These are phyloP conservation scores for Drosophila bocki DNA, from an alignment of 1,140 invertebrate species.

Conservation along the genomic window DNA sequence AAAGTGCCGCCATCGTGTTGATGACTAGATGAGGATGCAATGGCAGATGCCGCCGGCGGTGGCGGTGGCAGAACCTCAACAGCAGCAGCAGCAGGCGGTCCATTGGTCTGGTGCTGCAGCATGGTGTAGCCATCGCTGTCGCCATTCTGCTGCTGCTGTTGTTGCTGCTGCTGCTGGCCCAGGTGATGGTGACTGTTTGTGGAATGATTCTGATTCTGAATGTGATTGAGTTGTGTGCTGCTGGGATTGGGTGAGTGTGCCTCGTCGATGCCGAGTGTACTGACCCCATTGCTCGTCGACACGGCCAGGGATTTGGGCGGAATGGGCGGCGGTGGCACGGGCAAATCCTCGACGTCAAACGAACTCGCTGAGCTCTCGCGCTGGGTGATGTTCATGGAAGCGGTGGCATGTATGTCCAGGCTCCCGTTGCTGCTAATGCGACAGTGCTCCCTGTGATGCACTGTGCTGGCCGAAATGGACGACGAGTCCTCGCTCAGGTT, in stretches of 20 bases:
- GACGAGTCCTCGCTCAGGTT: conserved; percentile 79
- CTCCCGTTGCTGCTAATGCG: conserved; percentile 77
- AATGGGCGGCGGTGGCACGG: conserved; percentile 79
- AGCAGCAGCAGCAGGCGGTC: conserved; percentile 43
- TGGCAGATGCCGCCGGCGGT: conserved; percentile 18
- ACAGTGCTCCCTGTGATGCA: conserved; percentile 79
- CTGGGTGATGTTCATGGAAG: conserved; percentile 73
- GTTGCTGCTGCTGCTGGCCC: conserved; percentile 35
- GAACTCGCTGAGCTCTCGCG: conserved; percentile 74
- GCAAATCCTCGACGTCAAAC: conserved; percentile 80
- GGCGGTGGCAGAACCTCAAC: conserved; percentile 32
- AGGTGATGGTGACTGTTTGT: conserved; percentile 63
- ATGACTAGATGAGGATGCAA: conserved; percentile 59
- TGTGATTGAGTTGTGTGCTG: conserved; percentile 51
- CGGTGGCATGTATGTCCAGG: conserved; percentile 51
- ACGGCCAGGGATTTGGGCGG: conserved; percentile 78
- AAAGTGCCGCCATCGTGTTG: conserved; percentile 83
- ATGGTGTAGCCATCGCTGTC: conserved; percentile 54
- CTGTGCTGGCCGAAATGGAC: conserved; percentile 63
- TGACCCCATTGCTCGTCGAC: conserved; percentile 52
- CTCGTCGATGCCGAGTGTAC: conserved; percentile 40
- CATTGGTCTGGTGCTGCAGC: conserved; percentile 56
- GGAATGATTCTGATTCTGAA: conserved; percentile 68
- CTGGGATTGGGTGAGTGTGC: conserved; percentile 61
- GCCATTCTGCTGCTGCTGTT: conserved; percentile 63